phyloP scores from a whole-genome alignment of 1,140 invertebrate genomes.

The Drosophila ananassae region DNA sequence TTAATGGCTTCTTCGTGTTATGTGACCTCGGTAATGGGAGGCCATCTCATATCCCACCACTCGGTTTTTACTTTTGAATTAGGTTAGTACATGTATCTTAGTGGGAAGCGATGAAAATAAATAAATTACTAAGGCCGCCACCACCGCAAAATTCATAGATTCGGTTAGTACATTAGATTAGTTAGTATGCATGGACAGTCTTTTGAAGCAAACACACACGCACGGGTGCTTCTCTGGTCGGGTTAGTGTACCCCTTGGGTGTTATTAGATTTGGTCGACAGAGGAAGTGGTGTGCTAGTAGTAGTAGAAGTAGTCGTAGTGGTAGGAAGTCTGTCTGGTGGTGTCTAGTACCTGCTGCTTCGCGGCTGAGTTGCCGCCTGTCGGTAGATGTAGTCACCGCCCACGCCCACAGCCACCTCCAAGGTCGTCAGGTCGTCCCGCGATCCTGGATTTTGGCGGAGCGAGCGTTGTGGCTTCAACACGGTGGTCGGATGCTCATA shows the following conservation, averaged over 20 bases:
- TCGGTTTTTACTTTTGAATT: conserved; percentile 17
- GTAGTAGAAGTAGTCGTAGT: neutral
- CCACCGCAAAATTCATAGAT: conserved; percentile 27
- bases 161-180: conserved; percentile 39
- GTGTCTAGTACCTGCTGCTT: conserved; percentile 74
- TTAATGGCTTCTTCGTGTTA: conserved; percentile 4
- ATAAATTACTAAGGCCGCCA: conserved; percentile 6
- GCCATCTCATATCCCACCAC: neutral
- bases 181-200: conserved; percentile 44
- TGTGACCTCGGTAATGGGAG: neutral
- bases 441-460: conserved; percentile 57
- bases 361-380: conserved; percentile 48
- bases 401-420: conserved; percentile 55
- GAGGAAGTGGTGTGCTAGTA: neutral
- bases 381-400: conserved; percentile 62
- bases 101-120: neutral
- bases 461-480: conserved; percentile 58
- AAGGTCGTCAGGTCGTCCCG: conserved; percentile 59
- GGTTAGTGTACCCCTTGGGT: conserved; percentile 29
- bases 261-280: conserved; percentile 12
- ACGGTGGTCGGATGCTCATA: conserved; percentile 77
- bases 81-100: conserved; percentile 18
- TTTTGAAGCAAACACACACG: conserved; percentile 21
- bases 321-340: neutral
- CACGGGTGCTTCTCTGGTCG: conserved; percentile 4